Evolutionary conservation across 1,140 invertebrate genomes (phyloP).

Genomic region (Epicauta chinensis): DNA sequence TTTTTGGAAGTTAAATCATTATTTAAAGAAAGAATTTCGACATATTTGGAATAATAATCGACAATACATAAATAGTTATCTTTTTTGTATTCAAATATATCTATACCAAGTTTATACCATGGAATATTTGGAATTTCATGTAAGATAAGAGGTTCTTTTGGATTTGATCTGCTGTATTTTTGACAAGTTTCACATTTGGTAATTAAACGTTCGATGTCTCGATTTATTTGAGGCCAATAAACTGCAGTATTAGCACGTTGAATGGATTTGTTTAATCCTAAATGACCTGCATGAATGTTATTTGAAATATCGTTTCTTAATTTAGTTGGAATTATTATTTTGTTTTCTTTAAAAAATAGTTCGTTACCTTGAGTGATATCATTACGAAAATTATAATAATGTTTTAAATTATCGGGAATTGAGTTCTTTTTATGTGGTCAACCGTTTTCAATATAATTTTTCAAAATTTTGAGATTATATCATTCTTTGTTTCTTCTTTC

Average conservation of each 20-base stretch:
- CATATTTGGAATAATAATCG: conserved; percentile 33
- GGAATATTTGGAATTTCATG: conserved; percentile 31
- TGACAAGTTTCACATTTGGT: conserved; percentile 14
- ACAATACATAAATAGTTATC: conserved; percentile 31
- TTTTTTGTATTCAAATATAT: conserved; percentile 37
- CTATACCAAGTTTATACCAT: conserved; percentile 36
- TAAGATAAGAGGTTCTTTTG: conserved; percentile 28
- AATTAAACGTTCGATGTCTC: conserved; percentile 11
- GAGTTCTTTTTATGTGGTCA: background rate
- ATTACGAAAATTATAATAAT: background rate
- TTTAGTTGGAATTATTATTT: background rate
- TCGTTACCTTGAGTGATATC: background rate
- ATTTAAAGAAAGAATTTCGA: too few relatives aligned
- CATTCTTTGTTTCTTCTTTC: background rate
- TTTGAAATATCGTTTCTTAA: background rate
- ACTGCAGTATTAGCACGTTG: conserved; percentile 18
- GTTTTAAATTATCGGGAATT: background rate
- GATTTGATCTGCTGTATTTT: conserved; percentile 15
- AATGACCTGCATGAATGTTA: conserved; percentile 17
- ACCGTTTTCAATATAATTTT: background rate
- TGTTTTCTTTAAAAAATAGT: background rate
- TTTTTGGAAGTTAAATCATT: too few relatives aligned
- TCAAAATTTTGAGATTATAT: background rate
- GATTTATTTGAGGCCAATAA: conserved; percentile 19
- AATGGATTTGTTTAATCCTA: conserved; percentile 25